phyloP scores from a whole-genome alignment of 1,140 invertebrate species.

The Bombus confusus region DNA sequence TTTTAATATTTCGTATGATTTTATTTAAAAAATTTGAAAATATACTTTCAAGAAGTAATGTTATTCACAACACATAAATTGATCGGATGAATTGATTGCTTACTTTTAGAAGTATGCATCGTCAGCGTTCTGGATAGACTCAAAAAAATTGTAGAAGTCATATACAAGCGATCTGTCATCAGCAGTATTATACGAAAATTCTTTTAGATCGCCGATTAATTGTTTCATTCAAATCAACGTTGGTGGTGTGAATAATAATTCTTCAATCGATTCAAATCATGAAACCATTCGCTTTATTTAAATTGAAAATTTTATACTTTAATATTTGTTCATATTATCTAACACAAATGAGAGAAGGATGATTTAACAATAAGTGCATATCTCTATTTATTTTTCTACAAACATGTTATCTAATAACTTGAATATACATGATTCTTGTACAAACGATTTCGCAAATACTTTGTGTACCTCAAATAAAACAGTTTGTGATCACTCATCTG shows the following conservation, averaged over 20 bases:
- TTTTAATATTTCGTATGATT: neutral
- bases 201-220: neutral
- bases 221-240: neutral
- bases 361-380: neutral
- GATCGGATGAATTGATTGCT: neutral
- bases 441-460: neutral
- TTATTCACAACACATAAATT: too few species aligned
- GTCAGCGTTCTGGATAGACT: neutral
- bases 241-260: neutral
- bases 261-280: neutral
- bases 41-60: neutral
- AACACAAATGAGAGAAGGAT: too few species aligned
- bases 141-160: neutral
- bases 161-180: neutral
- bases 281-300: neutral
- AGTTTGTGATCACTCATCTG: neutral
- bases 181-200: neutral
- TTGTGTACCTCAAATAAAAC: neutral
- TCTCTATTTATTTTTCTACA: neutral
- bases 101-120: neutral
- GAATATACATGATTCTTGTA: neutral
- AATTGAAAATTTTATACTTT: neutral
- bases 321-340: neutral
- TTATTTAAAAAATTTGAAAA: neutral
- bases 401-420: neutral